These are phyloP conservation scores for Enteromius viviparus DNA, from an alignment of 2,797 vertebrate genomes.

Conservation along the genomic window DNA sequence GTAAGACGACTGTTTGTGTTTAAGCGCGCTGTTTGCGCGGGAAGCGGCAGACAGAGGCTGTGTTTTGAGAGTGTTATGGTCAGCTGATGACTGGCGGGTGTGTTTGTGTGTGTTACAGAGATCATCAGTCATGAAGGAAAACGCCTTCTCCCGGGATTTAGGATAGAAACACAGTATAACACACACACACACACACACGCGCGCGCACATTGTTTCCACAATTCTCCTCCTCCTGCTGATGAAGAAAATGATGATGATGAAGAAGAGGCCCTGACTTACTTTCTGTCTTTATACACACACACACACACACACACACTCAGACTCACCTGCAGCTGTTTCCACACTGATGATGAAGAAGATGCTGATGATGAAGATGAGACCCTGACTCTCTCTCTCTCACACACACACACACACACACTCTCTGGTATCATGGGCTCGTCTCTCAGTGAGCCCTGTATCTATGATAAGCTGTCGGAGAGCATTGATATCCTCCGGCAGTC, in stretches of 20 bases:
- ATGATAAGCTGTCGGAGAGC: constrained; percentile 92
- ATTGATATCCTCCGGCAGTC: constrained; percentile 93
- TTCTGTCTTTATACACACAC: background rate
- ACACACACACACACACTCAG: background rate
- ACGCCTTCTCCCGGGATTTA: constrained; percentile 53
- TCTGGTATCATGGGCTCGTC: constrained; percentile 83
- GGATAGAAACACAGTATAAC: constrained; percentile 32
- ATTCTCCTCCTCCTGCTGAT: background rate
- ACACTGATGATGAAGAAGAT: background rate
- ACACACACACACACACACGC: background rate
- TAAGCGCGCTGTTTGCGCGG: background rate
- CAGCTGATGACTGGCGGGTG: background rate
- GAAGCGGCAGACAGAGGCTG: background rate
- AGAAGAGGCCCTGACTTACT: background rate
- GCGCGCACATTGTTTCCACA: background rate
- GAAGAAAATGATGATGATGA: background rate
- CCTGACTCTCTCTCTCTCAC: background rate
- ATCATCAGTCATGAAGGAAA: constrained; percentile 50
- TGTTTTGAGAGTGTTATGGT: background rate
- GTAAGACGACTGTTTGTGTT: background rate
- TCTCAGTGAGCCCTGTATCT: constrained; percentile 90
- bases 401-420: background rate
- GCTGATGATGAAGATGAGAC: background rate
- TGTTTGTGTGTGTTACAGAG: constrained; percentile 16
- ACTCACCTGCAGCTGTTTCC: background rate